phyloP scores from a whole-genome alignment of 2,797 vertebrate species.

The Nasua narica region DNA sequence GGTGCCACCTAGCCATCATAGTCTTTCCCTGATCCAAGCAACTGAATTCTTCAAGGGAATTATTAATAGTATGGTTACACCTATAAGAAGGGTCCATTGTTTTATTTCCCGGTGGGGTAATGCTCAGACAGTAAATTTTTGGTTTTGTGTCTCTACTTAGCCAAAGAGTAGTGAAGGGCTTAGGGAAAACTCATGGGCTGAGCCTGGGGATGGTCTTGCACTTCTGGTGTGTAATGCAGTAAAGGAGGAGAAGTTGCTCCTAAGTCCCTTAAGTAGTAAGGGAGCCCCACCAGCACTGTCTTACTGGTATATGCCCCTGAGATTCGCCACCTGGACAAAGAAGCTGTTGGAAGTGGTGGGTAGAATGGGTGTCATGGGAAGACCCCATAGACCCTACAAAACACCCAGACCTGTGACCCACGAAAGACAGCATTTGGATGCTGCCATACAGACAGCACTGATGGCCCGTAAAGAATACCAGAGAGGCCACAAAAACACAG shows the following conservation, averaged over 20 bases:
- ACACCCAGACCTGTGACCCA: neutral
- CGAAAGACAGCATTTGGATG: neutral
- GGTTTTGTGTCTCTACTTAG: neutral
- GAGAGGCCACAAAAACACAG: too few species aligned
- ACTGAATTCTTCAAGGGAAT: neutral
- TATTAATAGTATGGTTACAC: fast-evolving
- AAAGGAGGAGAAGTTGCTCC: neutral
- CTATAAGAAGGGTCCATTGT: too few species aligned
- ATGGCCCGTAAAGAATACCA: neutral
- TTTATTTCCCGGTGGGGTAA: neutral
- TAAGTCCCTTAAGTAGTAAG: neutral
- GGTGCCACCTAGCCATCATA: fast-evolving
- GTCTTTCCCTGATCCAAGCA: neutral
- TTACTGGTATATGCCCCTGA: neutral
- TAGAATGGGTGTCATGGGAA: neutral
- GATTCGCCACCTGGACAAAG: fast-evolving
- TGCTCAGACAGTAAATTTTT: neutral
- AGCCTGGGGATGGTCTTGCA: neutral
- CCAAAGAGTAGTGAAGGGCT: neutral
- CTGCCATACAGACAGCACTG: neutral
- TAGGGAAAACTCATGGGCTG: neutral
- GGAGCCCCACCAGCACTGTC: neutral
- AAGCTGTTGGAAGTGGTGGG: neutral
- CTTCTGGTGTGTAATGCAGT: too few species aligned
- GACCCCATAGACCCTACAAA: fast-evolving